phyloP scores from a whole-genome alignment of 2,113 vertebrate species.

The Oncorhynchus gorbuscha region DNA sequence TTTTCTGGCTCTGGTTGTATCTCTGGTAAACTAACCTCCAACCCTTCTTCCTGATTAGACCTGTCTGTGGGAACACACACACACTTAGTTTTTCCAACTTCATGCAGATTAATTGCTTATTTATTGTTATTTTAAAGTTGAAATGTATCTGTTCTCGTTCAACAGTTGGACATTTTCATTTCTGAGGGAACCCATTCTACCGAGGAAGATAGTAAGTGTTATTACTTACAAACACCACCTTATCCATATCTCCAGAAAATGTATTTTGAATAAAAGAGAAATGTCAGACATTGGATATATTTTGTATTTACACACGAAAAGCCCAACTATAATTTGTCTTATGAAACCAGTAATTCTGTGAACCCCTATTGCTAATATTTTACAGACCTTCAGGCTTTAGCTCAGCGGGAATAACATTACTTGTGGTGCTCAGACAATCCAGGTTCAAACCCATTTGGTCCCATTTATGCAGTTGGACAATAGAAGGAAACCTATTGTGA shows the following conservation, averaged over 20 bases:
- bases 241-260: background rate
- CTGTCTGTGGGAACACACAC: background rate
- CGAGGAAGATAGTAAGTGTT: slow-evolving; percentile 93
- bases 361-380: too few species aligned
- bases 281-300: background rate
- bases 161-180: slow-evolving; percentile 96
- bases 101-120: background rate
- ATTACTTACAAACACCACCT: background rate
- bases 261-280: background rate
- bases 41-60: background rate
- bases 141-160: slow-evolving; percentile 43
- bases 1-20: background rate
- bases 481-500: background rate
- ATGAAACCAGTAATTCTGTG: background rate
- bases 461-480: background rate
- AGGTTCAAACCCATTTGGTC: too few species aligned
- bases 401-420: background rate
- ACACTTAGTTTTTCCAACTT: background rate
- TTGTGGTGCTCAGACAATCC: too few species aligned
- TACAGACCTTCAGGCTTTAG: too few species aligned
- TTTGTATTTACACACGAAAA: too few species aligned
- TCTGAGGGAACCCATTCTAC: slow-evolving; percentile 95
- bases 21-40: too few species aligned
- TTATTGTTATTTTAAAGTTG: slow-evolving; percentile 5
- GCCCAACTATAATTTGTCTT: background rate